These are phyloP conservation scores for Spisula subtruncata DNA, from an alignment of 2,888 invertebrate species.

Conservation along the genomic window DNA sequence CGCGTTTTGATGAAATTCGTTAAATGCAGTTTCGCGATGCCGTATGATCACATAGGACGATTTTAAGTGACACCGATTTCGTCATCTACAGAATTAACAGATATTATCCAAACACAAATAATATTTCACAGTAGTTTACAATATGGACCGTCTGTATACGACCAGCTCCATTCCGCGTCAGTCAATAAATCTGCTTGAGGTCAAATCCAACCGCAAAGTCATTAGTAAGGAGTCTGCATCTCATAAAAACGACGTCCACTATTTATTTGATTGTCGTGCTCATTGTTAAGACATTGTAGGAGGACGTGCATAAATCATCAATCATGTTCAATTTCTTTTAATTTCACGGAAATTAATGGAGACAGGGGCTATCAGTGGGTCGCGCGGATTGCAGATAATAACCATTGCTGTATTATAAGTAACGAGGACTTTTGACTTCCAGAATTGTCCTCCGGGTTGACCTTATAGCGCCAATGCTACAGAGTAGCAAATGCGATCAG, in stretches of 20 bases:
- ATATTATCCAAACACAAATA: too few relatives aligned
- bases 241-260: background rate
- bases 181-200: background rate
- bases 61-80: too few relatives aligned
- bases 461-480: background rate
- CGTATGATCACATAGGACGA: too few relatives aligned
- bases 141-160: too few relatives aligned
- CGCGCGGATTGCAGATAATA: slow-evolving; percentile 34
- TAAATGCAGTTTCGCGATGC: too few relatives aligned
- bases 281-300: background rate
- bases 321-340: slow-evolving; percentile 31
- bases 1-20: background rate
- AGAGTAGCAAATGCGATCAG: background rate
- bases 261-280: background rate
- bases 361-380: slow-evolving; percentile 21
- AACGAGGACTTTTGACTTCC: slow-evolving; percentile 12
- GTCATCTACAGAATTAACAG: too few relatives aligned
- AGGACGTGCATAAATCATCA: slow-evolving; percentile 20
- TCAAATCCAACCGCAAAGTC: slow-evolving; percentile 7
- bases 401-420: slow-evolving; percentile 3
- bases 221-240: background rate
- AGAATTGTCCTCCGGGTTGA: background rate
- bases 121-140: background rate
- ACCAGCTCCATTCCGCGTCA: too few relatives aligned
- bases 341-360: slow-evolving; percentile 14